These are phyloP conservation scores for Adelognathus sp. DNA, from an alignment of 2,888 invertebrate species.

Conservation along the genomic window DNA sequence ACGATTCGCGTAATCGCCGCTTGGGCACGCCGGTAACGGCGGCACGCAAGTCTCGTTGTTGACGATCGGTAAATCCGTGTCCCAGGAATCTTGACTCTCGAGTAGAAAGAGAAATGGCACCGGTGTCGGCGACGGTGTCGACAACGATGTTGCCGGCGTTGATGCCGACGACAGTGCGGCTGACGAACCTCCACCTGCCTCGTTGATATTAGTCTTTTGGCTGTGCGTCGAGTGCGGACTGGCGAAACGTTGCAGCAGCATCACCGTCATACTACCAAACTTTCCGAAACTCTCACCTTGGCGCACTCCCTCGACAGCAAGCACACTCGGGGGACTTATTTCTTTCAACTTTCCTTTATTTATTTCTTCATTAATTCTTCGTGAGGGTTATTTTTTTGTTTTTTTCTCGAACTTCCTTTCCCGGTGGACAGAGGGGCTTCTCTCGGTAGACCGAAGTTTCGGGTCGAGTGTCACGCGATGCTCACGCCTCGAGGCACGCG, in stretches of 20 bases:
- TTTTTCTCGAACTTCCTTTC: constrained; percentile 8
- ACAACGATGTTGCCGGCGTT: constrained; percentile 48
- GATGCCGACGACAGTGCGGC: constrained; percentile 34
- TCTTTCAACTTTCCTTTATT: constrained; percentile 2
- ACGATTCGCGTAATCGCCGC: constrained; percentile 31
- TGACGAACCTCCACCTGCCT: constrained; percentile 60
- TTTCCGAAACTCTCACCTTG: constrained; percentile 62
- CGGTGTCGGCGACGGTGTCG: constrained; percentile 55
- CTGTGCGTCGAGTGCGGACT: constrained; percentile 79
- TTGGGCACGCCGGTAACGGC: constrained; percentile 15
- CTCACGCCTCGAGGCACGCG: constrained; percentile 46
- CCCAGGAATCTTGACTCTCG: constrained; percentile 70
- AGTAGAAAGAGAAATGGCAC: constrained; percentile 76
- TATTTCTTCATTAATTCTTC: neutral
- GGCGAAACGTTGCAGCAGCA: constrained; percentile 81
- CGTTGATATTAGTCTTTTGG: constrained; percentile 74
- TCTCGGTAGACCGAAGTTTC: neutral
- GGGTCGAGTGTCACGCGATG: constrained; percentile 66
- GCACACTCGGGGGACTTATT: constrained; percentile 32
- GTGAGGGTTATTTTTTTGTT: neutral
- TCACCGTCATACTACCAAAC: constrained; percentile 80
- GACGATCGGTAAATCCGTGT: constrained; percentile 25
- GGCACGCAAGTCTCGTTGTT: constrained; percentile 34
- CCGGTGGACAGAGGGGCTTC: too few species aligned
- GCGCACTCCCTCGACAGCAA: constrained; percentile 50